Evolutionary conservation across 1,140 invertebrate genomes (phyloP), one percentile per base, ranked within the genome.

Genomic region (Chionoecetes opilio): DNA sequence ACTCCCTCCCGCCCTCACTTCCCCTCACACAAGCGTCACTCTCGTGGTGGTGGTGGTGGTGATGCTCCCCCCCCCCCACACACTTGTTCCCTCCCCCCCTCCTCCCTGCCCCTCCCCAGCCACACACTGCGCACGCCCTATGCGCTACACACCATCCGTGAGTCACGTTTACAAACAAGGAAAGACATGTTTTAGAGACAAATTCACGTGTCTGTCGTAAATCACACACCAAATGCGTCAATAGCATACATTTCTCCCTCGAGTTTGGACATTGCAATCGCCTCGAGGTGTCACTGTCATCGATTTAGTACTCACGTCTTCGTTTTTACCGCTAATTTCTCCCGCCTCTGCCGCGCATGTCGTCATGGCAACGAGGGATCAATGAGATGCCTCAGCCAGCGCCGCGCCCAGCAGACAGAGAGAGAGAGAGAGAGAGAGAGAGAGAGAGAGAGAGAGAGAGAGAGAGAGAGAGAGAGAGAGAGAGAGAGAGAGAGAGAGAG

Each of bases 371-470:
- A 75, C 63, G 63, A 21, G 6, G 63, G 21, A 75, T 75, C 63
- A 75, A 75, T 75, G 63, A 26, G 63, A 75, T 8, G 63, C 63
- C 63, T 75, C 63, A 21, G 21, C n/a, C 63, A 75, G 11, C 2
- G 63, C 63, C 63, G 1, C 21, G n/a, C 63, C 63, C 63, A n/a
- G 41, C 41, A 5, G 5, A 8, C 14, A 14, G 41, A 46, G 63
- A 75, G 63, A 75, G 63, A 75, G 63, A 75, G 63, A 75, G 63
- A 75, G 63, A 75, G 63, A 75, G 63, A 75, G 63, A 75, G 63
- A 75, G 63, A 75, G 63, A 75, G 63, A 75, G 63, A 75, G 63
- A 75, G 63, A 75, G 63, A 75, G 63, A 75, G 63, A 75, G 63
- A 75, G 63, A 75, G 63, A 75, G 46, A 53, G 46, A 41, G 2